Evolutionary conservation across 2,888 invertebrate genomes (phyloP).

Genomic region (Drosophila vallismaia): DNA sequence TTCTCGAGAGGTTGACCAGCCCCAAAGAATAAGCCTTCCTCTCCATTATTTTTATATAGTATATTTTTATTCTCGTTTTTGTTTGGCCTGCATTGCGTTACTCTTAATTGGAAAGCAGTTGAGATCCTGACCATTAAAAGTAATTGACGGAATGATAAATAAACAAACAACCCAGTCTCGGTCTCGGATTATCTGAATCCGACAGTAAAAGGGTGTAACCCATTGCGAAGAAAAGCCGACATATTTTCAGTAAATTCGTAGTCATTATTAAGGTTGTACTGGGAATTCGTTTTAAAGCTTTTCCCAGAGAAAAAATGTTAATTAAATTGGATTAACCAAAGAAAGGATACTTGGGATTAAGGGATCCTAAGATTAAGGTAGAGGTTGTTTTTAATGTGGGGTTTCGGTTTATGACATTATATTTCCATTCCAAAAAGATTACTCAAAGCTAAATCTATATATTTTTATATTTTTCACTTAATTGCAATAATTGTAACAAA

Average conservation of each 20-base stretch:
- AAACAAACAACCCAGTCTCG: constrained; percentile 28
- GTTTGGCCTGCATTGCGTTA: constrained; percentile 47
- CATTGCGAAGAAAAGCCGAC: not conserved
- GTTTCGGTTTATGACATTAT: no score
- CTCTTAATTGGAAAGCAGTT: constrained; percentile 67
- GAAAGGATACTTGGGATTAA: no score
- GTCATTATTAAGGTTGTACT: not conserved
- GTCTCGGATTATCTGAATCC: constrained; percentile 21
- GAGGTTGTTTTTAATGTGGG: no score
- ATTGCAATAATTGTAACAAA: not conserved
- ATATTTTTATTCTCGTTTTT: not conserved
- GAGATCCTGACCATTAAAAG: constrained; percentile 52
- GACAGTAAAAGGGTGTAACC: constrained; percentile 34
- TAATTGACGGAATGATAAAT: constrained; percentile 60
- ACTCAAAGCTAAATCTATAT: no score
- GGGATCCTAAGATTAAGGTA: no score
- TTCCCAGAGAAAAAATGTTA: not conserved
- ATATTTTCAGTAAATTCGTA: not conserved
- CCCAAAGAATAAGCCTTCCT: not conserved
- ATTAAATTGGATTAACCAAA: not conserved
- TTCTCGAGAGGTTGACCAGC: constrained; percentile 22
- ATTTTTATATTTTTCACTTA: not conserved
- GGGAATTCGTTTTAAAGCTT: not conserved
- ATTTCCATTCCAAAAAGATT: no score
- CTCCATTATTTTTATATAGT: not conserved